Evolutionary conservation across 2,113 vertebrate species (phyloP), one percentile per base, ranked within the genome.

Genomic region (Telmatochromis sp.): DNA sequence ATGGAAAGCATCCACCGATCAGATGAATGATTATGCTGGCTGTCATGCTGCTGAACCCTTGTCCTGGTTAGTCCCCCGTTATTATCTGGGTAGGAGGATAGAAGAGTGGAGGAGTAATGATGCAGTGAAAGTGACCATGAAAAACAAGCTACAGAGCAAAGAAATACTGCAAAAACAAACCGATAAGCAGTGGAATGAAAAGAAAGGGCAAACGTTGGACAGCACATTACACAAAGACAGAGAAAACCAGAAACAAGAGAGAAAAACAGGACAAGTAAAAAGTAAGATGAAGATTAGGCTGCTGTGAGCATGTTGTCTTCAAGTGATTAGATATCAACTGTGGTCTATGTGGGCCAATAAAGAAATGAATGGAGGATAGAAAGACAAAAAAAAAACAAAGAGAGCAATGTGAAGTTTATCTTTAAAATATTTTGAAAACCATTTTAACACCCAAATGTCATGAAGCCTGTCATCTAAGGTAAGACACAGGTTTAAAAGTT

Each of bases 11-110:
- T 86, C 89, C 84, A 75, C 86, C 88, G 91, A 95, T 95, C 92
- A 93, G 94, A 95, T 95, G 92, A 94, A 80, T 21, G 94, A 95
- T 96, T 95, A 95, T 88, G 94, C 94, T 90, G 92, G 86, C 81
- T 92, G 89, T 81, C 90, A 92, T 78, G 84, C 90, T 37, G 82
- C 89, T 75, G 82, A 85, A 86, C 91, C 82, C 90, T 93, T 92
- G 89, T 93, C 87, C 92, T 87, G 63, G 85, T 93, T 88, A 91
- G 92, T 94, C 91, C 90, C 89, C 86, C 50, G 84, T 91, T 95
- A 94, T 92, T 93, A 92, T 94, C 89, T 89, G 84, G 81, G 87
- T 79, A 85, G 45, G 86, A 71, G 53, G 50, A 88, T 57, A 75
- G 85, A 50, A 83, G 78, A 31, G 78, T 58, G 54, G 54, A 53